Evolutionary conservation across 2,113 vertebrate genomes (phyloP).

Genomic region (Strix uralensis): DNA sequence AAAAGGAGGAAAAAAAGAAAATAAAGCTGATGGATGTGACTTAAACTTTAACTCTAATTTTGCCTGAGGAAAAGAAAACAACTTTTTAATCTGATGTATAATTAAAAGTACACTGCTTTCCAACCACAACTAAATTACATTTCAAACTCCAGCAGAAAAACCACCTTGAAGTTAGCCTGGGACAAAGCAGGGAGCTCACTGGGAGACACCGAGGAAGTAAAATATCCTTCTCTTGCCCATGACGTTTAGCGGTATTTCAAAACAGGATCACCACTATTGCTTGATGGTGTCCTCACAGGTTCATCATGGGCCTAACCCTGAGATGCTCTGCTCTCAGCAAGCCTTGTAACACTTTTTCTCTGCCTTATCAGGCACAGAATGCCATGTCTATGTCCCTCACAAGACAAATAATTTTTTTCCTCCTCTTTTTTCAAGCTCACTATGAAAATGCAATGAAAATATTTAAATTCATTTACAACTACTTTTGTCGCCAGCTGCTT

Average conservation of each 20-base stretch:
- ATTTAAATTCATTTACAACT: neutral
- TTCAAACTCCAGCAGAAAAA: neutral
- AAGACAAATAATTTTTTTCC: neutral
- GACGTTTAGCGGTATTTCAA: neutral
- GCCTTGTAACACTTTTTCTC: neutral
- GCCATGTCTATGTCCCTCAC: neutral
- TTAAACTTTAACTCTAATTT: neutral
- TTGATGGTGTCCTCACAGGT: neutral
- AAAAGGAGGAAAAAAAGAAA: neutral
- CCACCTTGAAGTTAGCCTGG: neutral
- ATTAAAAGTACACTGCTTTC: neutral
- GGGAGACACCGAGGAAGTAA: neutral
- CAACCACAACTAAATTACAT: neutral
- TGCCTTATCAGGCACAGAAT: neutral
- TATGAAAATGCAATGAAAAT: conserved; percentile 8
- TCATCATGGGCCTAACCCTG: neutral
- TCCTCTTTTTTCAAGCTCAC: neutral
- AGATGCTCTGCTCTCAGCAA: neutral
- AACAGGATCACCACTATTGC: neutral
- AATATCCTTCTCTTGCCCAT: neutral
- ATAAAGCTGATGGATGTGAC: neutral
- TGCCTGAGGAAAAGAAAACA: neutral
- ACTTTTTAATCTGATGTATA: neutral
- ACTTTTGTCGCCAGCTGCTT: neutral
- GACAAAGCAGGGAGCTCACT: neutral